These are phyloP conservation scores for Ophion ellenae DNA, from an alignment of 2,888 invertebrate genomes.

Conservation along the genomic window DNA sequence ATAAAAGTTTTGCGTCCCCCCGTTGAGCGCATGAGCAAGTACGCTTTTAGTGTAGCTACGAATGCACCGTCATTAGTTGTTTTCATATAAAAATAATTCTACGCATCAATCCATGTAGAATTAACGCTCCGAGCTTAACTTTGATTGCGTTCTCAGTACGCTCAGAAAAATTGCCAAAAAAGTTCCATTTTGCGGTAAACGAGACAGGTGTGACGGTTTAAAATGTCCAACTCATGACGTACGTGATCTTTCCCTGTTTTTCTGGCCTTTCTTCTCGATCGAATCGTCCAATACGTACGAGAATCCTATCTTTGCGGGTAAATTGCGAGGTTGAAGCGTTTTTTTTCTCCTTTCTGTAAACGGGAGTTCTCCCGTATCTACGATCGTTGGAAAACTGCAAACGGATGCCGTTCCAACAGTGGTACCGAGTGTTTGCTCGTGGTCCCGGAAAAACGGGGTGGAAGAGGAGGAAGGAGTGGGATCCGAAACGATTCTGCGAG, in stretches of 20 bases:
- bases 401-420: background rate
- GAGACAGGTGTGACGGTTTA: no score
- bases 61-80: no score
- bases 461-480: background rate
- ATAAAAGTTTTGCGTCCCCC: no score
- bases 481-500: background rate
- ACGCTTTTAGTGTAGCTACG: no score
- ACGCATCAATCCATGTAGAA: no score
- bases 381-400: background rate
- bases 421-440: background rate
- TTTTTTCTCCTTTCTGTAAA: background rate
- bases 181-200: no score
- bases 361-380: background rate
- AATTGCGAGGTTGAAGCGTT: background rate
- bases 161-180: no score
- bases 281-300: background rate
- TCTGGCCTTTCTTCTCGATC: background rate
- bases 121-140: no score
- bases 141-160: no score
- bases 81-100: no score
- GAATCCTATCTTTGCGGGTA: background rate
- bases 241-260: conserved; percentile 2
- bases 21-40: no score
- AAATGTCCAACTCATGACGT: background rate
- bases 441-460: background rate